phyloP scores from a whole-genome alignment of 2,797 vertebrate genomes.

The Todus mexicanus region DNA sequence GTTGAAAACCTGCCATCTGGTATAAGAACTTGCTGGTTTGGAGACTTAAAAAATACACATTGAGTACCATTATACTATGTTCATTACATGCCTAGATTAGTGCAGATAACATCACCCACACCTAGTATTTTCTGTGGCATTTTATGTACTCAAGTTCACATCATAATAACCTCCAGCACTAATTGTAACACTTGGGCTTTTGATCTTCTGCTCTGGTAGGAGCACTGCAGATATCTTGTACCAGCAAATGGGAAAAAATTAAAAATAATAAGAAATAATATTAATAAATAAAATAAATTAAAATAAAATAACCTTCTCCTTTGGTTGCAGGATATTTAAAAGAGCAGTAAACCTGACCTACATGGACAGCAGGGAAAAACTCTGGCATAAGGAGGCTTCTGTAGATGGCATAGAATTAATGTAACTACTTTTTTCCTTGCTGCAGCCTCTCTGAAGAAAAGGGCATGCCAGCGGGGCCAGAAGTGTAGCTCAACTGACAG shows the following conservation, averaged over 20 bases:
- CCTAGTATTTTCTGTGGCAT: not conserved
- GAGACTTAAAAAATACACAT: not conserved
- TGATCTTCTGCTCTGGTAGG: not conserved
- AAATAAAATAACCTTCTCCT: not conserved
- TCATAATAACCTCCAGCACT: not conserved
- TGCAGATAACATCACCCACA: constrained; percentile 27
- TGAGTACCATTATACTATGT: not conserved
- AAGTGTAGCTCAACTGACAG: not conserved
- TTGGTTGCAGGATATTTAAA: not conserved
- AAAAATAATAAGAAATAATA: not conserved
- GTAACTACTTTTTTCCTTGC: not conserved
- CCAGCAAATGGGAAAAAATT: not conserved
- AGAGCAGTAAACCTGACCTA: not conserved
- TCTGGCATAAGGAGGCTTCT: not conserved
- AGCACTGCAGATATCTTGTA: not conserved
- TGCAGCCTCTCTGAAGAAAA: not conserved
- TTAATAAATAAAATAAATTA: no score
- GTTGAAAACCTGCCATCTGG: constrained; percentile 27
- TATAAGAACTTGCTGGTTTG: not conserved
- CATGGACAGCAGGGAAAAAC: not conserved
- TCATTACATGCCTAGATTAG: not conserved
- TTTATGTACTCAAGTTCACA: not conserved
- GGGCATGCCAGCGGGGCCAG: not conserved
- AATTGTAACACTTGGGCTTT: not conserved
- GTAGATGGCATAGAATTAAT: not conserved